Conservation (phyloP, 2,888 invertebrate genomes). For the Drosophila algonquin region DNA sequence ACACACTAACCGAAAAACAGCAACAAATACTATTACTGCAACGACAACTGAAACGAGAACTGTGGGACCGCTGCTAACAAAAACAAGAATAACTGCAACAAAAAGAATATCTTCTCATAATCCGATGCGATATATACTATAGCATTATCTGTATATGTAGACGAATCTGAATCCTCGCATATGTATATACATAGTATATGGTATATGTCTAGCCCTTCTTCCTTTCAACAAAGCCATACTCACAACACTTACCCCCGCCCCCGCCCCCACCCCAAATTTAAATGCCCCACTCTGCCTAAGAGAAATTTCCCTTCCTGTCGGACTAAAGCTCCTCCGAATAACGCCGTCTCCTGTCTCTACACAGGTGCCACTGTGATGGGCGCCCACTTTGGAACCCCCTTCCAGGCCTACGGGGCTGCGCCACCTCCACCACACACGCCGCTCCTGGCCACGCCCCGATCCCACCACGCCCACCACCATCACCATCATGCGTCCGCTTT, state of each 20-base stretch:
- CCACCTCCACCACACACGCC: conserved; percentile 72
- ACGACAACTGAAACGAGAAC: background rate
- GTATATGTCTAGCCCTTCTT: conserved; percentile 23
- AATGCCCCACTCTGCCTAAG: conserved; percentile 6
- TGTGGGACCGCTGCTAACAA: conserved; percentile 5
- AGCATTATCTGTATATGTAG: conserved; percentile 3
- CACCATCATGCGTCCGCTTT: conserved; percentile 85
- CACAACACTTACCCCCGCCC: conserved; percentile 61
- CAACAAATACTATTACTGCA: conserved; percentile 21
- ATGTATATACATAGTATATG: conserved; percentile 8
- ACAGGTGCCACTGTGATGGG: conserved; percentile 87
- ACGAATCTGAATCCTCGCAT: conserved; percentile 1
- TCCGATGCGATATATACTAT: background rate
- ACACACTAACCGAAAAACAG: conserved; percentile 49
- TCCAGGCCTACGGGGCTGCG: conserved; percentile 82
- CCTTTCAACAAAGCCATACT: conserved; percentile 54
- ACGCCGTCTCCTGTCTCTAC: background rate
- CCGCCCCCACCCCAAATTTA: conserved; percentile 10
- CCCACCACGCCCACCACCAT: conserved; percentile 83
- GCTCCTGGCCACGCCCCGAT: conserved; percentile 81
- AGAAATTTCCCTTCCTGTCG: background rate
- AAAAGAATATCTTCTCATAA: conserved; percentile 1
- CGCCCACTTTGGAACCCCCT: conserved; percentile 82
- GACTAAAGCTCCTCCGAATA: background rate
- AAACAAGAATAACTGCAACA: background rate